Evolutionary conservation across 2,888 invertebrate genomes (phyloP), one percentile per base, ranked within the genome.

Genomic region (Ochlodes sylvanus): DNA sequence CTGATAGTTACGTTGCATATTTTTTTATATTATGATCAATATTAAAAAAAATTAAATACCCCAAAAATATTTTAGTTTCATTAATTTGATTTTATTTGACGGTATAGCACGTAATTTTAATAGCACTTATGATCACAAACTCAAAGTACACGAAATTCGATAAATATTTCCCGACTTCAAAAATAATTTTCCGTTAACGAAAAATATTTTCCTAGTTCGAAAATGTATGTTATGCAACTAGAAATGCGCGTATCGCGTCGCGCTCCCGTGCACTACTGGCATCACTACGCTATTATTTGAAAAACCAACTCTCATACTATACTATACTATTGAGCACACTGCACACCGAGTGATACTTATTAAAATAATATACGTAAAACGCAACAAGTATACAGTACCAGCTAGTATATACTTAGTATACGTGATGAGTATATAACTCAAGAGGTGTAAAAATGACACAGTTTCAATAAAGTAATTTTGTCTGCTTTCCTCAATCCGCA

Each of bases 231-330:
- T 67, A 67, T 67, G 67, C 67, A 67, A 61, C 67, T 67, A 61
- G 61, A 65, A 68, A 72, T 79, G 84, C 86, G 86, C 82, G 82
- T 82, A 85, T 82, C 84, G 85, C 83, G 85, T 85, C 86, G 85
- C 80, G 80, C 78, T 77, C 67, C 67, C 78, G 88, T 88, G 81
- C 85, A 86, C 87, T 87, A 89, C 89, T 88, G 88, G 83, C 79
- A 79, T 78, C 79, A 80, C 77, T 79, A 84, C 85, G 83, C 82
- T 84, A 81, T 84, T 86, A 82, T 84, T 86, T 85, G 90, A 88
- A 90, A 91, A 89, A 89, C 83, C 81, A 71, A 70, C 67, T 79
- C 82, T 82, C 78, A 78, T 71, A 60, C 60, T 66, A 54, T 34
- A 56, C 38, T 50, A 61, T 67, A 38, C 47, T 38, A 67, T 55